These are phyloP conservation scores for Tapera naevia DNA, from an alignment of 2,797 vertebrate species.

Conservation along the genomic window DNA sequence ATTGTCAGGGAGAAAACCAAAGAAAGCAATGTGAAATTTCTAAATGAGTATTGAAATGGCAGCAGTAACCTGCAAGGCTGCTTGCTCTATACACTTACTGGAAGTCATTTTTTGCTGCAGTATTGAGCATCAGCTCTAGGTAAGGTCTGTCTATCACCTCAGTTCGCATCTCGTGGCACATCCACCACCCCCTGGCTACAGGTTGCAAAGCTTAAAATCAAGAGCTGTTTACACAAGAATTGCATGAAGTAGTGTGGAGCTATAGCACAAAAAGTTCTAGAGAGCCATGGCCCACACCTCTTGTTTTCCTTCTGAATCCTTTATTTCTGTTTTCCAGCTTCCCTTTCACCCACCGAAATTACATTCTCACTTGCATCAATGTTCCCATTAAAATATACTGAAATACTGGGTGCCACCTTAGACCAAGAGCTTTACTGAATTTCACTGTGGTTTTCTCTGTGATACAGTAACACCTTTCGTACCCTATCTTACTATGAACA, in stretches of 20 bases:
- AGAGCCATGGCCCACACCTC: not conserved
- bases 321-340: not conserved
- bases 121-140: not conserved
- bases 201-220: not conserved
- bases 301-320: not conserved
- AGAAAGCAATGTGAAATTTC: not conserved
- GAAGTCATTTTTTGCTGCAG: not conserved
- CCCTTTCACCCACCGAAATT: not conserved
- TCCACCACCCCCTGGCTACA: not conserved
- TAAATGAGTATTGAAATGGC: not conserved
- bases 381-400: not conserved
- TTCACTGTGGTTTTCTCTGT: not conserved
- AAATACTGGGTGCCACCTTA: not conserved
- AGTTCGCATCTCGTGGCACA: not conserved
- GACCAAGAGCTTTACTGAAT: not conserved
- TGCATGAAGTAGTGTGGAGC: not conserved
- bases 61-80: not conserved
- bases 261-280: not conserved
- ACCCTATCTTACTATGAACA: fast-evolving
- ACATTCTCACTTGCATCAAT: not conserved
- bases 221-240: not conserved
- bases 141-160: not conserved
- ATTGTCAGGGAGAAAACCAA: not conserved
- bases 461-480: not conserved
- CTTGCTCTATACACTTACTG: not conserved